A percentile compares a stretch with the other conserved stretches of the same genome.
These are phyloP conservation scores for Apis florea DNA, from an alignment of 1,140 invertebrate genomes.

Conservation along the genomic window DNA sequence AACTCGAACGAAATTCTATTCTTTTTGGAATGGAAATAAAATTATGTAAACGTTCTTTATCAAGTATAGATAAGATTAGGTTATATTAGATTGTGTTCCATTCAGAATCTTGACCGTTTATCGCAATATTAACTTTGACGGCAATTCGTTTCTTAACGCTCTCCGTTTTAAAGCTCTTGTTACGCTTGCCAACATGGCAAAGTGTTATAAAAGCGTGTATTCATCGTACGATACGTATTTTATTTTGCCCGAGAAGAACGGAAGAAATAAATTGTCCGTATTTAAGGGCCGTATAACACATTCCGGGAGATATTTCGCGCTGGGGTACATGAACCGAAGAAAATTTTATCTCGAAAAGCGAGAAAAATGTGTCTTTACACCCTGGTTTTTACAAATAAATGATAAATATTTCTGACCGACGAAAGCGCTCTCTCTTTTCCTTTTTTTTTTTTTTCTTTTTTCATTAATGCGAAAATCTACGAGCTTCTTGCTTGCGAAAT, in stretches of 20 bases:
- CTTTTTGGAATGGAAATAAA: too few species aligned
- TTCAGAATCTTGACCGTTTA: too few species aligned
- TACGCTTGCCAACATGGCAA: background rate
- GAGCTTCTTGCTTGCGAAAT: background rate
- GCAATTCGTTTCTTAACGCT: background rate
- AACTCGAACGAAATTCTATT: too few species aligned
- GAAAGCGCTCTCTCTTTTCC: background rate
- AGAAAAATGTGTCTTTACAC: background rate
- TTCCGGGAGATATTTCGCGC: constrained; percentile 9
- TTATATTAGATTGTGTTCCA: too few species aligned
- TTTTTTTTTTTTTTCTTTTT: too few species aligned
- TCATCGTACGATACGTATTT: background rate
- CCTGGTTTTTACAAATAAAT: constrained; percentile 11
- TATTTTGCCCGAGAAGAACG: constrained; percentile 9
- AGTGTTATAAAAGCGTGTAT: constrained; percentile 10
- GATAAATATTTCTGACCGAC: background rate
- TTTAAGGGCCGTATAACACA: constrained; percentile 31
- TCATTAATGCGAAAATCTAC: too few species aligned
- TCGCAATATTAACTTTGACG: background rate
- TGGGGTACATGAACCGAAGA: constrained; percentile 11
- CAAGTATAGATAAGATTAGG: too few species aligned
- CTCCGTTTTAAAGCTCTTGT: background rate
- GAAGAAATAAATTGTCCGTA: constrained; percentile 41
- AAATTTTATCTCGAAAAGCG: constrained; percentile 4
- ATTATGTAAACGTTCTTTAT: too few species aligned